Conservation (phyloP, 1,140 invertebrate genomes). For the Bombus pyrosoma region DNA sequence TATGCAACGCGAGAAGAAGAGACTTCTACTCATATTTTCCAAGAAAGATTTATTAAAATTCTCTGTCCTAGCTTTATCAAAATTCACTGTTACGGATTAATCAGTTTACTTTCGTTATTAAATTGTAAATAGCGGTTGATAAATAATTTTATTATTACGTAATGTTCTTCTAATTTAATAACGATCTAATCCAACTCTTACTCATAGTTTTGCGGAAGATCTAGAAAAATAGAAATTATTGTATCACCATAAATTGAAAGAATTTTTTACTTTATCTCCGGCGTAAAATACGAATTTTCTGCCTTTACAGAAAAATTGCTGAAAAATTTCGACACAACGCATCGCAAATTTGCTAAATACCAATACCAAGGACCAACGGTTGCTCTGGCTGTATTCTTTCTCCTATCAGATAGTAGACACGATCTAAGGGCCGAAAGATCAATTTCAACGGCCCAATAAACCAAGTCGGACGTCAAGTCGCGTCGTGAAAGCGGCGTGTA, state of each 20-base stretch:
- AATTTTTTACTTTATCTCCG: neutral
- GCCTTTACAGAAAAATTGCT: neutral
- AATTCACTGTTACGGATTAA: neutral
- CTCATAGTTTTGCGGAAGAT: too few relatives aligned
- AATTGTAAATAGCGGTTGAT: neutral
- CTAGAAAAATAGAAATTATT: fast-evolving
- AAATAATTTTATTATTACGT: neutral
- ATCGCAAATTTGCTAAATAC: neutral
- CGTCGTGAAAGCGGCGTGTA: neutral
- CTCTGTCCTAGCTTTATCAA: neutral
- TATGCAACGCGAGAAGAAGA: neutral
- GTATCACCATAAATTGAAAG: neutral
- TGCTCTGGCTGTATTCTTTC: neutral
- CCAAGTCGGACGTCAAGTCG: neutral
- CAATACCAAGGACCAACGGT: neutral
- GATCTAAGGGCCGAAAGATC: neutral
- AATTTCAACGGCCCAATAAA: neutral
- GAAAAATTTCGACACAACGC: neutral
- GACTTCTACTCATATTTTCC: neutral
- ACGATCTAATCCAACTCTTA: too few relatives aligned
- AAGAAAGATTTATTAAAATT: neutral
- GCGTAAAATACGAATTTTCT: neutral
- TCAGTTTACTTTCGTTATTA: neutral
- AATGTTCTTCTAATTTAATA: too few relatives aligned
- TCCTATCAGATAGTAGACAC: neutral